These are phyloP conservation scores for Lasioglossum albipes DNA, from an alignment of 1,140 invertebrate species.

Conservation along the genomic window DNA sequence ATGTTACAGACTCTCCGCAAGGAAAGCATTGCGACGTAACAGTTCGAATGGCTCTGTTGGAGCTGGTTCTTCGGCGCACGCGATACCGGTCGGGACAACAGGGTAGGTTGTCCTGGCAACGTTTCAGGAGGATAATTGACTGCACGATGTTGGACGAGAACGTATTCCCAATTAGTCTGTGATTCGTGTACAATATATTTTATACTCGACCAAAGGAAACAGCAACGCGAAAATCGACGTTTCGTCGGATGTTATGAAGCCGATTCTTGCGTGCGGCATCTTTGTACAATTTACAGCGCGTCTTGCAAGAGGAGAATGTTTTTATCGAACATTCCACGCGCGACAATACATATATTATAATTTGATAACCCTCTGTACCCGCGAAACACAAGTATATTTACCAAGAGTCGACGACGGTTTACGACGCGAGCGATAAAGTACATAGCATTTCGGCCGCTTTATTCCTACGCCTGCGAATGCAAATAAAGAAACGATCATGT, in stretches of 20 bases:
- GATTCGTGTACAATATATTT: conserved; percentile 22
- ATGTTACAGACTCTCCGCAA: too few species aligned
- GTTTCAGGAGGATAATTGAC: neutral
- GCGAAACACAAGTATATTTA: neutral
- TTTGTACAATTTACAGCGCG: too few species aligned
- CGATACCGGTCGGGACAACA: neutral
- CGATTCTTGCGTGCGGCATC: too few species aligned
- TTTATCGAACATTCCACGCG: neutral
- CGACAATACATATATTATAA: neutral
- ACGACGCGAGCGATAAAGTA: too few species aligned
- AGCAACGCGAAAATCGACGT: too few species aligned
- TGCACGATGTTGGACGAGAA: neutral
- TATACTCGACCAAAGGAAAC: neutral
- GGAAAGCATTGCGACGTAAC: too few species aligned
- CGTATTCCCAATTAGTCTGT: conserved; percentile 30
- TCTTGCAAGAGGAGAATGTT: neutral
- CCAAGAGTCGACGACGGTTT: too few species aligned
- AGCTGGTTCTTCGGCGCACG: conserved; percentile 90
- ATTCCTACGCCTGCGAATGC: too few species aligned
- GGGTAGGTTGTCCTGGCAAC: neutral
- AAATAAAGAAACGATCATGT: neutral
- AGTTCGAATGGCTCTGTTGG: conserved; percentile 97
- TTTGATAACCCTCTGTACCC: conserved; percentile 9
- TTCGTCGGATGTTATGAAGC: too few species aligned
- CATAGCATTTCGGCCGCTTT: too few species aligned